Percentiles rank a stretch among this genome's conserved stretches.
These are phyloP conservation scores for Ispidina picta DNA, from an alignment of 2,797 vertebrate species.

Conservation along the genomic window DNA sequence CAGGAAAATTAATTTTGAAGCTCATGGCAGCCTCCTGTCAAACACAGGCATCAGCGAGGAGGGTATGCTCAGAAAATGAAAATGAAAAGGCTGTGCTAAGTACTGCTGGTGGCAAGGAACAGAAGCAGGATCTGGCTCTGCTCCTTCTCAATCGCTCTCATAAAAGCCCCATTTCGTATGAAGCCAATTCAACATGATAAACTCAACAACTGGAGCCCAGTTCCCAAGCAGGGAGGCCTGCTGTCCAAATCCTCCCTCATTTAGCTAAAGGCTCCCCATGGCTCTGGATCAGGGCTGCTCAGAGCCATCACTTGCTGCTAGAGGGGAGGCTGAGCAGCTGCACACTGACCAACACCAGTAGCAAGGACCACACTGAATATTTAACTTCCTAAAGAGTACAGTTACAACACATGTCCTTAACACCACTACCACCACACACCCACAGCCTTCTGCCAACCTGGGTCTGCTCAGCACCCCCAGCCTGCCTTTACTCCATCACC, in stretches of 20 bases:
- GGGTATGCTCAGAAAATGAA: background rate
- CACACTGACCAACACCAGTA: fast-evolving
- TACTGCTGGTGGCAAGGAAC: background rate
- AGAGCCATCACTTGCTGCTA: background rate
- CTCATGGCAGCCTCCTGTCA: constrained; percentile 36
- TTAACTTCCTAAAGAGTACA: background rate
- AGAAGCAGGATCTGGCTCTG: constrained; percentile 23
- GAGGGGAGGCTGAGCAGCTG: background rate
- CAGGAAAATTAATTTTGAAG: constrained; percentile 60
- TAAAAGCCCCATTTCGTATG: background rate
- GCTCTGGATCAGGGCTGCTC: background rate
- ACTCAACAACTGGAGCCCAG: background rate
- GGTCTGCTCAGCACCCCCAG: background rate
- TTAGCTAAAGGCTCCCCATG: fast-evolving
- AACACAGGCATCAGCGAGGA: background rate
- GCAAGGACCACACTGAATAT: fast-evolving
- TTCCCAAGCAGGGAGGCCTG: background rate
- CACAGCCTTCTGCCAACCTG: background rate
- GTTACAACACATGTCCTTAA: background rate
- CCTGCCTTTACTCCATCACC: background rate
- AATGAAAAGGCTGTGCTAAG: constrained; percentile 26
- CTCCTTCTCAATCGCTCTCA: background rate
- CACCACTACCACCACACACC: background rate
- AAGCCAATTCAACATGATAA: constrained; percentile 16
- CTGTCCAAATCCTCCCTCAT: background rate